A percentile compares a stretch with the other conserved stretches of the same genome.
phyloP scores from a whole-genome alignment of 2,797 vertebrate species.

The Benthosema pterotum region DNA sequence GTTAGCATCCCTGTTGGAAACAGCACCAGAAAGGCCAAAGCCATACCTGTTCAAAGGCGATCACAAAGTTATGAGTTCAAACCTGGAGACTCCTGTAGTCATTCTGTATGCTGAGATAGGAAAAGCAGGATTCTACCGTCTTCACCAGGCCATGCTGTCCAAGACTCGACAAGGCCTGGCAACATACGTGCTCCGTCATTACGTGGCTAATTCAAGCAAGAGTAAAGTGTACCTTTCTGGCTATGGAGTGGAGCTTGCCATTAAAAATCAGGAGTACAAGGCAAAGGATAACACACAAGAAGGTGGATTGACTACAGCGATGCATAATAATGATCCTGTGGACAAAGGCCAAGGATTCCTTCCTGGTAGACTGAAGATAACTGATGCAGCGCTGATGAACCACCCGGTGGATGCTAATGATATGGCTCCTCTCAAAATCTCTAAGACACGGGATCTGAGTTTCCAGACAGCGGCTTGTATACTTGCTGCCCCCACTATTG shows the following conservation, averaged over 20 bases:
- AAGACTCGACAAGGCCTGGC: slow-evolving; percentile 85
- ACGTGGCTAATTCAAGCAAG: slow-evolving; percentile 80
- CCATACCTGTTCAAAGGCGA: slow-evolving; percentile 96
- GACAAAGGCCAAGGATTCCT: slow-evolving; percentile 99
- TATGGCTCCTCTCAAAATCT: slow-evolving; percentile 98
- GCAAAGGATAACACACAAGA: slow-evolving; percentile 99
- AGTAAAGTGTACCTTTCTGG: slow-evolving; percentile 93
- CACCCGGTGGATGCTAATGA: slow-evolving; percentile 98
- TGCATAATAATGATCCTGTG: slow-evolving; percentile 91
- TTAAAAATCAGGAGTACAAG: slow-evolving; percentile 99
- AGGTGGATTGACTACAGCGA: slow-evolving; percentile 89
- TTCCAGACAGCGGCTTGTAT: slow-evolving; percentile 97
- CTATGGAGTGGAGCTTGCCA: slow-evolving; percentile 96
- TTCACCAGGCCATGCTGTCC: slow-evolving; percentile 82
- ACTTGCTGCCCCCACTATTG: slow-evolving; percentile 86
- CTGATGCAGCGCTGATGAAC: slow-evolving; percentile 91
- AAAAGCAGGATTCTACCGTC: slow-evolving; percentile 81
- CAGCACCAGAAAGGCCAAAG: slow-evolving; percentile 85
- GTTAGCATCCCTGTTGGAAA: slow-evolving; percentile 80
- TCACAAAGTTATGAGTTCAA: slow-evolving; percentile 86
- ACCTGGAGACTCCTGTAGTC: slow-evolving; percentile 84
- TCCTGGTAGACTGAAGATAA: slow-evolving; percentile 96
- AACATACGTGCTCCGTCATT: slow-evolving; percentile 91
- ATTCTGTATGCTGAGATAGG: slow-evolving; percentile 93
- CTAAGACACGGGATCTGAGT: slow-evolving; percentile 98